These are phyloP conservation scores for Hipparchia sbordonii DNA, from an alignment of 2,888 invertebrate genomes.

Conservation along the genomic window DNA sequence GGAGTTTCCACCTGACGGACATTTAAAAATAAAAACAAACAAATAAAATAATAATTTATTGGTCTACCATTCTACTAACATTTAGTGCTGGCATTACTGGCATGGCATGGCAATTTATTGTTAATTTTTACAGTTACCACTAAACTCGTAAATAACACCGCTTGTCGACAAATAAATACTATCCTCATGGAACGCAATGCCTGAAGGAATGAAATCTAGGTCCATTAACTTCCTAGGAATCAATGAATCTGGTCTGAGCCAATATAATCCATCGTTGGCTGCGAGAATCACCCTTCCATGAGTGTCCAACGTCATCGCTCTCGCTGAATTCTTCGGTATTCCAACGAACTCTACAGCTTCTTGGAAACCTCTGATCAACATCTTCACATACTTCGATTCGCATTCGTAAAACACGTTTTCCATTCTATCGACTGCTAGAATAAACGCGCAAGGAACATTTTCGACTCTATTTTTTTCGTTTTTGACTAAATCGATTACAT, in stretches of 20 bases:
- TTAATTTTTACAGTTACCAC: slow-evolving; percentile 29
- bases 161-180: slow-evolving; percentile 63
- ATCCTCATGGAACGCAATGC: slow-evolving; percentile 58
- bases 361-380: slow-evolving; percentile 67
- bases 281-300: slow-evolving; percentile 61
- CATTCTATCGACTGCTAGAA: slow-evolving; percentile 65
- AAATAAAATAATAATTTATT: slow-evolving; percentile 13
- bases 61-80: background rate
- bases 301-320: slow-evolving; percentile 62
- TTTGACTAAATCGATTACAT: slow-evolving; percentile 55
- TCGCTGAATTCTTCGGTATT: slow-evolving; percentile 65
- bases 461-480: slow-evolving; percentile 65
- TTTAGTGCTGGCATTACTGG: background rate
- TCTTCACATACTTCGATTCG: slow-evolving; percentile 74
- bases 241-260: slow-evolving; percentile 60
- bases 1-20: too few species aligned
- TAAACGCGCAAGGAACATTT: slow-evolving; percentile 68
- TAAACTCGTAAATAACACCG: slow-evolving; percentile 69
- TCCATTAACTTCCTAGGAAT: slow-evolving; percentile 73
- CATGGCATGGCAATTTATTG: background rate
- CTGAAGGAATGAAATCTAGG: slow-evolving; percentile 67
- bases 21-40: background rate
- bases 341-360: slow-evolving; percentile 75
- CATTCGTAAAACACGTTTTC: slow-evolving; percentile 74
- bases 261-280: slow-evolving; percentile 70